Evolutionary conservation across 2,888 invertebrate genomes (phyloP).

Genomic region (Rhagonycha fulva): DNA sequence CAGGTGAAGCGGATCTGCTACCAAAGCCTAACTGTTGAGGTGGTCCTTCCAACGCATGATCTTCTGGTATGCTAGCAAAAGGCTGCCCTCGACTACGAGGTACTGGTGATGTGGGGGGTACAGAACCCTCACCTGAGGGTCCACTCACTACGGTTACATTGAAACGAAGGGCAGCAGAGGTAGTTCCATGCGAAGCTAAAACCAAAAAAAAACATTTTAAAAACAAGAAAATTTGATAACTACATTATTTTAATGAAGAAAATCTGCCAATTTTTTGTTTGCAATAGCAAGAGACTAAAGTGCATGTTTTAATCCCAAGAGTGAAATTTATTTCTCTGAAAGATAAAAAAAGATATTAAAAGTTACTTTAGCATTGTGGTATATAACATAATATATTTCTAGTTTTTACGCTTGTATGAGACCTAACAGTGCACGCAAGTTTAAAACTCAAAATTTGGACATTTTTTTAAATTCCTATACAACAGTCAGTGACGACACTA

Average conservation of each 20-base stretch:
- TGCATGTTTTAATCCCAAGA: no score
- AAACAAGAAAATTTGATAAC: background rate
- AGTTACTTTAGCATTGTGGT: no score
- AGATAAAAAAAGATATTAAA: no score
- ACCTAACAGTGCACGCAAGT: no score
- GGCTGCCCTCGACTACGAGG: conserved; percentile 53
- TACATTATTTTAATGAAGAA: background rate
- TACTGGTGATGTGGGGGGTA: conserved; percentile 45
- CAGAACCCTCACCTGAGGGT: conserved; percentile 39
- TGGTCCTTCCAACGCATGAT: conserved; percentile 56
- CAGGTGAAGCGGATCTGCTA: conserved; percentile 50
- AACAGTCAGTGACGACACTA: no score
- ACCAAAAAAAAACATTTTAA: background rate
- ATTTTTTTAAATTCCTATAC: no score
- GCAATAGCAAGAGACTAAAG: no score
- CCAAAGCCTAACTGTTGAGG: conserved; percentile 33
- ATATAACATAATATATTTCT: no score
- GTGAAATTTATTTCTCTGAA: no score
- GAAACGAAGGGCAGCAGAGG: conserved; percentile 55
- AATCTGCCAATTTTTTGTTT: background rate
- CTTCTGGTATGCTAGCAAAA: conserved; percentile 56
- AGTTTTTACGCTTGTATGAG: no score
- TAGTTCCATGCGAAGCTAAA: conserved; percentile 38
- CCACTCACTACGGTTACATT: conserved; percentile 58
- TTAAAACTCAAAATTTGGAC: no score